Conservation (phyloP, 23 tunicate species). For the Ciona savignyi region DNA sequence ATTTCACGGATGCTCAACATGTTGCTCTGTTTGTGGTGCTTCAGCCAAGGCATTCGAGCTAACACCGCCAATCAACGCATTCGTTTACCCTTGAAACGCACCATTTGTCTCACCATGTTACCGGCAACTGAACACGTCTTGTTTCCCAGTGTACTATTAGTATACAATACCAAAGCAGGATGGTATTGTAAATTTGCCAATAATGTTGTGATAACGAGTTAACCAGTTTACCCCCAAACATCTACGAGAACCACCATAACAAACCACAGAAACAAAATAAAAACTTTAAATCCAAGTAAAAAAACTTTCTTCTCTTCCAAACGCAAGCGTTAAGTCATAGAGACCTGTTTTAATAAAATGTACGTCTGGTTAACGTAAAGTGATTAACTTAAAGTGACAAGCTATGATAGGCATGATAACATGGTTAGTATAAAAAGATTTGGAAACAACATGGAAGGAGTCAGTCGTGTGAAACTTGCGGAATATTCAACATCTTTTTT, state of each 20-base stretch:
- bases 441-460: too few relatives aligned
- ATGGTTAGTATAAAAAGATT: too few relatives aligned
- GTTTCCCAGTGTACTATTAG: conserved; percentile 13
- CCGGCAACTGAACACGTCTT: conserved; percentile 11
- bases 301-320: too few relatives aligned
- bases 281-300: too few relatives aligned
- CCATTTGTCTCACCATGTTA: conserved; percentile 39
- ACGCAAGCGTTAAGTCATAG: too few relatives aligned
- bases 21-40: conserved; percentile 30
- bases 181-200: conserved; percentile 27
- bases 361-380: too few relatives aligned
- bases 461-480: too few relatives aligned
- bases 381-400: too few relatives aligned
- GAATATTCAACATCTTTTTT: too few relatives aligned
- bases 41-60: conserved; percentile 1
- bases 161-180: conserved; percentile 13
- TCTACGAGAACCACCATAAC: not conserved
- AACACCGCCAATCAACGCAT: not conserved
- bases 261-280: too few relatives aligned
- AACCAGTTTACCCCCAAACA: not conserved
- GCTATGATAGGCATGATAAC: too few relatives aligned
- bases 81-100: conserved; percentile 31
- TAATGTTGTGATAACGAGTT: conserved; percentile 32
- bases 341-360: too few relatives aligned
- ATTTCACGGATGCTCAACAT: conserved; percentile 24